A percentile compares a stretch with the other conserved stretches of the same genome.
Evolutionary conservation across 92 coral and sea anemone species (phyloP).

Genomic region (Parazoanthus swiftii): DNA sequence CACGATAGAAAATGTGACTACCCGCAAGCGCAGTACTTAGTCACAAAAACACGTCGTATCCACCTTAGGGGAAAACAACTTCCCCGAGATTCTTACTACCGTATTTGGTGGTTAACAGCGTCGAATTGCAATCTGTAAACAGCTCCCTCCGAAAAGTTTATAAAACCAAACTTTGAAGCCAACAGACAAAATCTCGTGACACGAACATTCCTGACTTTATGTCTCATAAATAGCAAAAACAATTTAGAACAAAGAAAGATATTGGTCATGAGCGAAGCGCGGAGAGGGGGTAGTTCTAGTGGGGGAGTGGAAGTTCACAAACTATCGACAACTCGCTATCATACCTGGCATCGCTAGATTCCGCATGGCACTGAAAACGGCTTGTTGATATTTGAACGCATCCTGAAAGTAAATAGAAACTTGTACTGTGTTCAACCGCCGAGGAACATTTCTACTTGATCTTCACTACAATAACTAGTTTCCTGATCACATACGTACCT

Average conservation of each 20-base stretch:
- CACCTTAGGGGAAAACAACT: too few relatives aligned
- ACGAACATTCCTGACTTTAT: neutral
- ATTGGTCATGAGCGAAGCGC: too few relatives aligned
- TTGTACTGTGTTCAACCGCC: neutral
- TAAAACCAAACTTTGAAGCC: neutral
- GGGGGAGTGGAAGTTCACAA: too few relatives aligned
- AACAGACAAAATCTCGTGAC: neutral
- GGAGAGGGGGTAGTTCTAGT: neutral
- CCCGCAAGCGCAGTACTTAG: too few relatives aligned
- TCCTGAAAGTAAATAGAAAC: slow-evolving; percentile 60
- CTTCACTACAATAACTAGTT: neutral
- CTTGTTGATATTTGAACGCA: slow-evolving; percentile 72
- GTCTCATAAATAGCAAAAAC: too few relatives aligned
- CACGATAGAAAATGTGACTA: too few relatives aligned
- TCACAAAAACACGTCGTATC: too few relatives aligned
- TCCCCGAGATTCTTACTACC: neutral
- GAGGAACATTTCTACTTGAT: neutral
- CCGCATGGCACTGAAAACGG: slow-evolving; percentile 93
- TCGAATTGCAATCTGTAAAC: neutral
- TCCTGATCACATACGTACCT: slow-evolving; percentile 32
- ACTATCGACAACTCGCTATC: neutral
- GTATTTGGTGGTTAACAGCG: neutral
- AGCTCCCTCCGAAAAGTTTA: too few relatives aligned
- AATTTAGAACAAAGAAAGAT: neutral
- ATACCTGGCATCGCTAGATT: slow-evolving; percentile 92